Evolutionary conservation across 2,888 invertebrate species (phyloP).

Genomic region (Synanthedon formicaeformis): DNA sequence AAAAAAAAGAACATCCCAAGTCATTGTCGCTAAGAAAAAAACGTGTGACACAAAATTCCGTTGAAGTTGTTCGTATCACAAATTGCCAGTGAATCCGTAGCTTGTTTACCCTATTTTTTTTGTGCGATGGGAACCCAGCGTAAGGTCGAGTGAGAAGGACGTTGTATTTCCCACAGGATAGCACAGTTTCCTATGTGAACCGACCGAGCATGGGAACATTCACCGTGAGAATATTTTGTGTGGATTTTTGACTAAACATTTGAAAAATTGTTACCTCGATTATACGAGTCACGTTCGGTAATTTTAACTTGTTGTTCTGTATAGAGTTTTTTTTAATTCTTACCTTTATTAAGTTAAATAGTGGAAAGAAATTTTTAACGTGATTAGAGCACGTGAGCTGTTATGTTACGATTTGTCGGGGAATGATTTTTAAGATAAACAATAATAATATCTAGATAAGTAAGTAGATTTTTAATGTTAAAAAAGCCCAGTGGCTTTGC

Average conservation of each 20-base stretch:
- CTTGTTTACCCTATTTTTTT: background rate
- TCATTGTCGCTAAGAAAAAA: background rate
- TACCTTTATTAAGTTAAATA: too few species aligned
- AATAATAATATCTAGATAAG: too few species aligned
- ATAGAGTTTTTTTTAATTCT: too few species aligned
- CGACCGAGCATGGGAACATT: constrained; percentile 1
- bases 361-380: too few species aligned
- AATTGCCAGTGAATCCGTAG: background rate
- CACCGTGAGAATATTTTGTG: background rate
- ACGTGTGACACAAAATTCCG: background rate
- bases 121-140: background rate
- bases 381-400: too few species aligned
- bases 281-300: background rate
- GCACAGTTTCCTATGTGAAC: constrained; percentile 15
- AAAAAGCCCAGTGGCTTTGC: too few species aligned
- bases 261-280: background rate
- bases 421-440: too few species aligned
- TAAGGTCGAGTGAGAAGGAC: constrained; percentile 21
- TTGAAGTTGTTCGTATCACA: background rate
- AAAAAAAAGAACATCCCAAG: too few species aligned
- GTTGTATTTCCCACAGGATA: constrained; percentile 15
- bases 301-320: too few species aligned
- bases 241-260: background rate
- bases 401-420: too few species aligned
- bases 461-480: too few species aligned